A percentile compares a stretch with the other conserved stretches of the same genome.
These are phyloP conservation scores for Pilophorus perplexus DNA, from an alignment of 2,888 invertebrate genomes.

Conservation along the genomic window DNA sequence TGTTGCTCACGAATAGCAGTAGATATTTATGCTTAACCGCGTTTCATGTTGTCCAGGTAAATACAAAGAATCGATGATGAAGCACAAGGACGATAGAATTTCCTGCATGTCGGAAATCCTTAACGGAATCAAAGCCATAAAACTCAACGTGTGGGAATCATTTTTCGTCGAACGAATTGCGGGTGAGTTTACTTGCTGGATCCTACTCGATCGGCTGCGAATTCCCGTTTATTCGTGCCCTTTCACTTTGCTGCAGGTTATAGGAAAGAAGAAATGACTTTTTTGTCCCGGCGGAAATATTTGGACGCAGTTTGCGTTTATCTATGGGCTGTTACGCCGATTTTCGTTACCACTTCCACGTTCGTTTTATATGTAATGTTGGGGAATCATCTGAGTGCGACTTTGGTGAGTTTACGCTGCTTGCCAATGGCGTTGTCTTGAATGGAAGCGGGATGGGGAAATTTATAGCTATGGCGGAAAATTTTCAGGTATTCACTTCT, in stretches of 20 bases:
- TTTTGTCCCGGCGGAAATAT: slow-evolving; percentile 84
- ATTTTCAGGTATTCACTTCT: slow-evolving; percentile 76
- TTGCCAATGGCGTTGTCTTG: no score
- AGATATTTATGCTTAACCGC: no score
- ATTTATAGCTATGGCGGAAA: no score
- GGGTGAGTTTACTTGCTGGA: slow-evolving; percentile 56
- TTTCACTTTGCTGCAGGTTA: slow-evolving; percentile 56
- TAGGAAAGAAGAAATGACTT: slow-evolving; percentile 69
- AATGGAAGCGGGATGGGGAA: no score
- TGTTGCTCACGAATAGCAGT: no score
- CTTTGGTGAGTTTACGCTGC: slow-evolving; percentile 75
- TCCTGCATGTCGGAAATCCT: slow-evolving; percentile 83
- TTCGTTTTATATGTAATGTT: slow-evolving; percentile 75
- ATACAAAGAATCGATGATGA: slow-evolving; percentile 85
- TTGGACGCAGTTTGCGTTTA: slow-evolving; percentile 96
- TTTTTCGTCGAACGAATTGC: slow-evolving; percentile 71
- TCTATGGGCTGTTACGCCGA: slow-evolving; percentile 97
- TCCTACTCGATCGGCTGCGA: no score
- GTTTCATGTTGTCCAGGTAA: slow-evolving; percentile 44
- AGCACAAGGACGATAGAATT: slow-evolving; percentile 84
- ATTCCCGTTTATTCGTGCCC: background rate
- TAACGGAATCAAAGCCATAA: slow-evolving; percentile 83
- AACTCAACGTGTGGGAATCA: slow-evolving; percentile 91
- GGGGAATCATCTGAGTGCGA: slow-evolving; percentile 76
- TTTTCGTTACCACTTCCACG: slow-evolving; percentile 80